Evolutionary conservation across 2,888 invertebrate species (phyloP).

Genomic region (Hipparchia semele): DNA sequence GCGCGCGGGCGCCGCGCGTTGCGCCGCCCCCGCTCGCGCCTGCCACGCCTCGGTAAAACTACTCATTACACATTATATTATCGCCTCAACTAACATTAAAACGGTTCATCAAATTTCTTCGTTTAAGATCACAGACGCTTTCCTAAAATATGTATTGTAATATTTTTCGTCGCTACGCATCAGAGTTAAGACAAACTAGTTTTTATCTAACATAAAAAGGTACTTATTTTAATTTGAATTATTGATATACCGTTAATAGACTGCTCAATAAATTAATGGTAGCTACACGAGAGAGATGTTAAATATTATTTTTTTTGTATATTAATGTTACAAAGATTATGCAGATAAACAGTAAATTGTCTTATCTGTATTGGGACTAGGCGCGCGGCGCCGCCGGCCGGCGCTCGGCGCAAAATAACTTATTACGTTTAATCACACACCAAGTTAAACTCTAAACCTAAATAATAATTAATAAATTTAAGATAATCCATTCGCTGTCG

Average conservation of each 20-base stretch:
- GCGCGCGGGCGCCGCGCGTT: conserved; percentile 22
- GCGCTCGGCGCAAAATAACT: conserved; percentile 77
- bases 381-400: conserved; percentile 73
- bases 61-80: conserved; percentile 65
- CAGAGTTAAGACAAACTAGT: conserved; percentile 68
- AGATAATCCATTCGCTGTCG: conserved; percentile 66
- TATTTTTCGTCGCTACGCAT: conserved; percentile 67
- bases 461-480: conserved; percentile 75
- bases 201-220: conserved; percentile 55
- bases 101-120: conserved; percentile 78
- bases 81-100: conserved; percentile 68
- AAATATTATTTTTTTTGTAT: conserved; percentile 56
- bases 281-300: conserved; percentile 74
- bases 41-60: conserved; percentile 49
- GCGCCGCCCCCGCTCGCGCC: conserved; percentile 8
- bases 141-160: conserved; percentile 77
- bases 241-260: conserved; percentile 57
- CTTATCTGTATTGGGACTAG: conserved; percentile 80
- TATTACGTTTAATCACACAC: conserved; percentile 78
- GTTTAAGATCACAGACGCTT: conserved; percentile 83
- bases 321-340: conserved; percentile 69
- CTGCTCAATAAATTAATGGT: conserved; percentile 78
- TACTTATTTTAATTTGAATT: conserved; percentile 66
- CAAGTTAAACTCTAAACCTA: conserved; percentile 76
- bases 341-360: conserved; percentile 72